Evolutionary conservation across 1,140 invertebrate genomes (phyloP).

Genomic region (Tetramorium parvispinum): DNA sequence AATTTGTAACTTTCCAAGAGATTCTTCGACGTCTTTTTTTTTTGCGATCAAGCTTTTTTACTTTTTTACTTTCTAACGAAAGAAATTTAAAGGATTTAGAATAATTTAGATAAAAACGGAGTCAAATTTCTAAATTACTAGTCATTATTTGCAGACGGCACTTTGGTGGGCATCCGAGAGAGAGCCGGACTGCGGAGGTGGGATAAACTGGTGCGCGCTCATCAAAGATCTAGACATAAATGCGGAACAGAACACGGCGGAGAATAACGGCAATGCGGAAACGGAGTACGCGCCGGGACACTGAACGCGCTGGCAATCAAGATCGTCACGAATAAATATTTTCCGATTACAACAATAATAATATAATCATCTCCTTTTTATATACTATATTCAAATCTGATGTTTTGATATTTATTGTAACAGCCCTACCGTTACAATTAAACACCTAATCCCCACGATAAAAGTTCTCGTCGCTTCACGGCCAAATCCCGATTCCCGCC

Average conservation of each 20-base stretch:
- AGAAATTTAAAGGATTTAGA: neutral
- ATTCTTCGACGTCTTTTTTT: neutral
- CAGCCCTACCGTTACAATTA: too few species aligned
- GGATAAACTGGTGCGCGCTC: conserved; percentile 85
- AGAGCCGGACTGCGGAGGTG: conserved; percentile 79
- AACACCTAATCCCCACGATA: too few species aligned
- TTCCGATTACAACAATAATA: neutral
- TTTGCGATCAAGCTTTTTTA: too few species aligned
- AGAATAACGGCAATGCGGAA: neutral
- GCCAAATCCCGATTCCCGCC: too few species aligned
- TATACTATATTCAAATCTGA: neutral
- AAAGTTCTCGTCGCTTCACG: too few species aligned
- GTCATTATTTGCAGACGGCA: conserved; percentile 79
- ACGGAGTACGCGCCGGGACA: neutral
- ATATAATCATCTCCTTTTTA: neutral
- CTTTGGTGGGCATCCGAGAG: conserved; percentile 85
- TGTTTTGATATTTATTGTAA: neutral
- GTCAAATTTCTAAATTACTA: neutral
- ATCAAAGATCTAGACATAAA: conserved; percentile 85
- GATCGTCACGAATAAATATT: neutral
- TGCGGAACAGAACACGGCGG: conserved; percentile 35
- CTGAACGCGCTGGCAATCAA: neutral
- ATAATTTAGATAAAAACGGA: neutral
- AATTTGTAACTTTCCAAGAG: neutral
- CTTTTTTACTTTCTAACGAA: neutral